A percentile compares a stretch with the other conserved stretches of the same genome.
phyloP scores from a whole-genome alignment of 2,888 invertebrate species.

The Phortica magna region DNA sequence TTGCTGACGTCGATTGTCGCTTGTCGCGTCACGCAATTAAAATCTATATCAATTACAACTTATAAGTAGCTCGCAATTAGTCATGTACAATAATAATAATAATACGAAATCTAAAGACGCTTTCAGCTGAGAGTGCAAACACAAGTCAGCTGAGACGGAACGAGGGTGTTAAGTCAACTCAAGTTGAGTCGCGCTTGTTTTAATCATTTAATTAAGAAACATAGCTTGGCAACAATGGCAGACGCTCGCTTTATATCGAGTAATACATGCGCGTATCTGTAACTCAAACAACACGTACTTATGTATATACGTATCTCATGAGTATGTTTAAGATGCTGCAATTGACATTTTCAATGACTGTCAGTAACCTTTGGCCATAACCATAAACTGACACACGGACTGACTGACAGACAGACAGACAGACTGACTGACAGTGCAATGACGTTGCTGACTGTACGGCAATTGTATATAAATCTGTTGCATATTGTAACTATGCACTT shows the following conservation, averaged over 20 bases:
- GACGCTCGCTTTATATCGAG: background rate
- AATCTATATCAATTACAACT: slow-evolving; percentile 25
- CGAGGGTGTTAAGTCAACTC: background rate
- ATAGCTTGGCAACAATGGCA: background rate
- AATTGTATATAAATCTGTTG: slow-evolving; percentile 4
- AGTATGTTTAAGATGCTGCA: background rate
- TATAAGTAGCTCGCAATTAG: slow-evolving; percentile 28
- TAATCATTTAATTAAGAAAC: background rate
- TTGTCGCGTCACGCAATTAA: slow-evolving; percentile 27
- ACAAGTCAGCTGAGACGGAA: background rate
- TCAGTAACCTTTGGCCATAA: slow-evolving; percentile 68
- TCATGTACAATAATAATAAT: slow-evolving; percentile 1
- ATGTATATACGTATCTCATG: background rate
- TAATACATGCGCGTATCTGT: background rate
- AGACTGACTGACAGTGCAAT: slow-evolving; percentile 18
- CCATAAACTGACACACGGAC: slow-evolving; percentile 43
- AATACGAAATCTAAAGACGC: background rate
- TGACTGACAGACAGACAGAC: slow-evolving; percentile 23
- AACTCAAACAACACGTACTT: background rate
- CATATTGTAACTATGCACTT: background rate
- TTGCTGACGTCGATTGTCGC: background rate
- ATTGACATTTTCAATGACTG: slow-evolving; percentile 47
- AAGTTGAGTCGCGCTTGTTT: background rate
- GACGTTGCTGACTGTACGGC: background rate
- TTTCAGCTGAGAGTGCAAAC: background rate